Conservation (phyloP, 2,888 invertebrate species). For the Heliconius aoede region DNA sequence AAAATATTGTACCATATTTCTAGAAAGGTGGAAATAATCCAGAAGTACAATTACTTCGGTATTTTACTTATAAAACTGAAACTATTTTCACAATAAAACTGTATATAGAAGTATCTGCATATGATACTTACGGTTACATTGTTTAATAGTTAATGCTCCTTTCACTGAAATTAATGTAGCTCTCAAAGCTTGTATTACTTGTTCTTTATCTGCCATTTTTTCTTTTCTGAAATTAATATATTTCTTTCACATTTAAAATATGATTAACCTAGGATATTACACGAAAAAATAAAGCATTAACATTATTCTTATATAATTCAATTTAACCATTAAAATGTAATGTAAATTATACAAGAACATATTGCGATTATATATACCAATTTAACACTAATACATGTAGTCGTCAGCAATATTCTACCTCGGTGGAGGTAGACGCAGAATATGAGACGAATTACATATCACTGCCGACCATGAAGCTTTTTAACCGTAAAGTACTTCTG, state of each 20-base stretch:
- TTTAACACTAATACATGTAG: slow-evolving; percentile 35
- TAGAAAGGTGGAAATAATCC: too few species aligned
- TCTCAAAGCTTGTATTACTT: slow-evolving; percentile 76
- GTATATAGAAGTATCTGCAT: slow-evolving; percentile 5
- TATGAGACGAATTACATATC: slow-evolving; percentile 42
- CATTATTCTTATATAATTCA: neutral
- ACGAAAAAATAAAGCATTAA: neutral
- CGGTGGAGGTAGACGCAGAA: slow-evolving; percentile 34
- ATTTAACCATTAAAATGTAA: neutral
- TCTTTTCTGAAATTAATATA: slow-evolving; percentile 8
- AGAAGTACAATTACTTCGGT: neutral
- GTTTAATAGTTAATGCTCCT: slow-evolving; percentile 76
- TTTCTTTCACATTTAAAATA: neutral
- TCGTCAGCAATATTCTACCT: slow-evolving; percentile 45
- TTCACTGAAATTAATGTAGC: slow-evolving; percentile 81
- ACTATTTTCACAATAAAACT: neutral
- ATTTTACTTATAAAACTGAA: neutral
- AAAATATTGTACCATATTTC: too few species aligned
- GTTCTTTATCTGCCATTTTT: slow-evolving; percentile 74
- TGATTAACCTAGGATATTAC: too few species aligned
- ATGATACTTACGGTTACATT: slow-evolving; percentile 80
- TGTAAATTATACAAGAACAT: neutral
- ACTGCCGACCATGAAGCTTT: slow-evolving; percentile 1
- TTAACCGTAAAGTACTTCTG: neutral
- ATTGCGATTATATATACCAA: slow-evolving; percentile 15